These are phyloP conservation scores for Semaprochilodus insignis DNA, from an alignment of 2,797 vertebrate species.

Conservation along the genomic window DNA sequence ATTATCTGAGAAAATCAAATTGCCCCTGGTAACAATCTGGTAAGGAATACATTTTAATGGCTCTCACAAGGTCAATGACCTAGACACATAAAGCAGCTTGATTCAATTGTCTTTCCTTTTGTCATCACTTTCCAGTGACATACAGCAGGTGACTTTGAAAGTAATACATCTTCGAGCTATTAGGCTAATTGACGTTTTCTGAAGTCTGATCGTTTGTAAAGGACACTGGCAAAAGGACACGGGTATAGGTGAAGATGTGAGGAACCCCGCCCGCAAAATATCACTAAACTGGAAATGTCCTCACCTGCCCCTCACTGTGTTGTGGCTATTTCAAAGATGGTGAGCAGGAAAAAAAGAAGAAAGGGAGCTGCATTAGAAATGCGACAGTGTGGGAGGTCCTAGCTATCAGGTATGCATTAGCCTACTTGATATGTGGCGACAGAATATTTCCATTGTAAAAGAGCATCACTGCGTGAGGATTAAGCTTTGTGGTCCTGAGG, in stretches of 20 bases:
- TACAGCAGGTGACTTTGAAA: constrained; percentile 31
- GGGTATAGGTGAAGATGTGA: not conserved
- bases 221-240: not conserved
- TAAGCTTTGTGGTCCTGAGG: constrained; percentile 8
- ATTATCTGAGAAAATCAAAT: constrained; percentile 44
- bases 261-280: not conserved
- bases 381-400: not conserved
- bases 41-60: constrained; percentile 35
- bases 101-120: constrained; percentile 45
- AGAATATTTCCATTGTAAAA: not conserved
- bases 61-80: constrained; percentile 43
- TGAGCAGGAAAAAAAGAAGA: not conserved
- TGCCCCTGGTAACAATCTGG: constrained; percentile 36
- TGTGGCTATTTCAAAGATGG: not conserved
- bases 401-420: not conserved
- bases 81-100: constrained; percentile 19
- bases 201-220: not conserved
- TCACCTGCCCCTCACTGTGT: not conserved
- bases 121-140: constrained; percentile 23
- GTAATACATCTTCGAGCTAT: not conserved
- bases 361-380: not conserved
- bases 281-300: not conserved
- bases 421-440: not conserved
- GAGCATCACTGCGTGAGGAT: not conserved
- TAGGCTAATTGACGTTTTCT: constrained; percentile 4